Conservation (phyloP, 2,888 invertebrate genomes). For the Agrypnus murinus region DNA sequence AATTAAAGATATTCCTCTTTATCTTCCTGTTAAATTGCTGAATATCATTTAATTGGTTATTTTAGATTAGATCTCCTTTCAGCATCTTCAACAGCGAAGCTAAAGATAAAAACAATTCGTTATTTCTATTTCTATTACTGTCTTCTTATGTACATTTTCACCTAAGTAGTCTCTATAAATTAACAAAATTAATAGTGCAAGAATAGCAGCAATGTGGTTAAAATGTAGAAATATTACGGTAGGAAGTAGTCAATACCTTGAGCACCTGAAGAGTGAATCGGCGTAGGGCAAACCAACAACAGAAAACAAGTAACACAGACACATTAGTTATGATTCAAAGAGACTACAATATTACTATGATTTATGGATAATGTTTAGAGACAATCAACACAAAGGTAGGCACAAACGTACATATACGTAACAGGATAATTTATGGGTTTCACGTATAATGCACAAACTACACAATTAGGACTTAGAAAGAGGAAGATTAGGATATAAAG, state of each 20-base stretch:
- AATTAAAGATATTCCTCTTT: too few relatives aligned
- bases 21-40: too few relatives aligned
- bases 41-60: too few relatives aligned
- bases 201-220: conserved; percentile 58
- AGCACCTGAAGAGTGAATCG: conserved; percentile 73
- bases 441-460: conserved; percentile 31
- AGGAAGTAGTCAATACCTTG: conserved; percentile 69
- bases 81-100: too few relatives aligned
- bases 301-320: conserved; percentile 71
- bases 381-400: conserved; percentile 50
- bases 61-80: too few relatives aligned
- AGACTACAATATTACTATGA: conserved; percentile 45
- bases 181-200: conserved; percentile 13
- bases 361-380: conserved; percentile 52
- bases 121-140: too few relatives aligned
- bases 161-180: conserved; percentile 18
- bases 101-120: too few relatives aligned
- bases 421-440: conserved; percentile 10
- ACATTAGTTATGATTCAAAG: conserved; percentile 66
- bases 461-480: conserved; percentile 11
- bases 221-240: conserved; percentile 59
- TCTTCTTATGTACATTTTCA: background rate
- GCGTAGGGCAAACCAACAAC: conserved; percentile 70
- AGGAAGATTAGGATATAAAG: too few relatives aligned
- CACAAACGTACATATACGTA: conserved; percentile 18